phyloP scores from a whole-genome alignment of 2,113 vertebrate species.

The Syngnathus floridae region DNA sequence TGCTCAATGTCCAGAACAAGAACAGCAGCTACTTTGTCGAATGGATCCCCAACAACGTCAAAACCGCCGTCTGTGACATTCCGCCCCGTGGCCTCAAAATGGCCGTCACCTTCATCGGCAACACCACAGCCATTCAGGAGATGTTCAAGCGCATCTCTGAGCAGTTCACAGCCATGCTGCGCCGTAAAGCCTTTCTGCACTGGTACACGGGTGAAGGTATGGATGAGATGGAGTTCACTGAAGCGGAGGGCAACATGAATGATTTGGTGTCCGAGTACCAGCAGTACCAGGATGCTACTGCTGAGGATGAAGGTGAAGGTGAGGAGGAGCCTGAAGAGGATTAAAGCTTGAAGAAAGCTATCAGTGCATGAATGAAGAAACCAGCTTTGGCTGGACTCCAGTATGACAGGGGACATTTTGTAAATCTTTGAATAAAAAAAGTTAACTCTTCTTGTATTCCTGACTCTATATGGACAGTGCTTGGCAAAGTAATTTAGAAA shows the following conservation, averaged over 20 bases:
- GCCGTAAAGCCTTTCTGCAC: conserved; percentile 8
- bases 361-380: neutral
- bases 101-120: conserved; percentile 8
- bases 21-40: conserved; percentile 8
- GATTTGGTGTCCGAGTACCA: conserved; percentile 8
- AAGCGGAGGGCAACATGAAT: conserved; percentile 10
- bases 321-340: conserved; percentile 3
- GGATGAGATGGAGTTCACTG: conserved; percentile 10
- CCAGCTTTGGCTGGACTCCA: neutral
- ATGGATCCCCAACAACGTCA: conserved; percentile 8
- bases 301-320: conserved; percentile 9
- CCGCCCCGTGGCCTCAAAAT: conserved; percentile 3
- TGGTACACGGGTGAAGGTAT: conserved; percentile 8
- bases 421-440: no score
- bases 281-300: conserved; percentile 3
- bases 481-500: neutral
- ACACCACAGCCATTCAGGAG: conserved; percentile 7
- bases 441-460: no score
- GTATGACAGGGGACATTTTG: neutral
- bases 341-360: neutral
- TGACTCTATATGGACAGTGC: no score
- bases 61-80: conserved; percentile 6
- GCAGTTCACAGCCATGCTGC: conserved; percentile 10
- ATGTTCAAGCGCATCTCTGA: conserved; percentile 9
- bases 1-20: conserved; percentile 80